Evolutionary conservation across 1,140 invertebrate genomes (phyloP), one percentile per base, ranked within the genome.

Genomic region (Acyrthosiphon pisum): DNA sequence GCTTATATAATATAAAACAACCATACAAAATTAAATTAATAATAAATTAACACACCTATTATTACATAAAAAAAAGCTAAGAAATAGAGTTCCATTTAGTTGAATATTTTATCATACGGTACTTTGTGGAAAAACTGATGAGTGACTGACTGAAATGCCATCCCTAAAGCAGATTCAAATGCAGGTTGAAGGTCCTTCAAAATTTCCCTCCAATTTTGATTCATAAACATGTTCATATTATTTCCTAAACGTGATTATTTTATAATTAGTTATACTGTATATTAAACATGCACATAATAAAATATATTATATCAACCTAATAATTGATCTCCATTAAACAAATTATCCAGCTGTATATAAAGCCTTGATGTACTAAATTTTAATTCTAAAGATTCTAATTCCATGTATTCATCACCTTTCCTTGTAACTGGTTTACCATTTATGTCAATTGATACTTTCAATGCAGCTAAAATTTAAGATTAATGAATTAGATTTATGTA

Each of bases 191-290:
- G 94, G 94, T 96, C 96, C 23, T 95, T 94, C 0, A 95, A 95
- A 60, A 96, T 94, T 44, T 95, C 95, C 60, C 95, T 94, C 96
- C 96, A 96, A 94, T 96, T 96, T 60, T 96, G 96, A 94, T 96
- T 96, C 30, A 96, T 94, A 94, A 96, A 96, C 46, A 94, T 94
- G 94, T 96, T 96, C 95, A 96, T 95, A 68, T 95, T 94, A 50
- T 94, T 93, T 94, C 95, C 95, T 95, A 94, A 86, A 53, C n/a
- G 37, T 44, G n/a, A 84, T 50, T 50, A 53, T 44, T 30, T 35
- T 35, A 26, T 83, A 23, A 26, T 35, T 14, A 91, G 37, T 35
- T 22, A n/a, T 88, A 9, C 14, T 50, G n/a, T 23, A 1, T 9
- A 84, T 11, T 44, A 48, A 50, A 35, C 86, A 35, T 56, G 22